Percentiles rank a stretch among this genome's conserved stretches.
These are phyloP conservation scores for Zaprionus lineosus DNA, from an alignment of 2,888 invertebrate species.

Conservation along the genomic window DNA sequence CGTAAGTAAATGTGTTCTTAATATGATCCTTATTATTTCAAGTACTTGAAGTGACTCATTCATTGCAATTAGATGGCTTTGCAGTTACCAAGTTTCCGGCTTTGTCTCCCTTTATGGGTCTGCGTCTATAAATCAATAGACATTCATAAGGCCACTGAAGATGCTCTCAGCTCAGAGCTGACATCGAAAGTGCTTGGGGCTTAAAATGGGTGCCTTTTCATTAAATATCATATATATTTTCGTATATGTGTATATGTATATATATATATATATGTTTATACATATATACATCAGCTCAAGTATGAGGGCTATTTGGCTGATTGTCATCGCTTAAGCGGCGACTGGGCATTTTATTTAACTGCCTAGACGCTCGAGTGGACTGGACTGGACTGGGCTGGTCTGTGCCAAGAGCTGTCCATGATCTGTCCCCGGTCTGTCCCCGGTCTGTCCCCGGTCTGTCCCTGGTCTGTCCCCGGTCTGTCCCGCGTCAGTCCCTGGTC, in stretches of 20 bases:
- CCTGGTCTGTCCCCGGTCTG: slow-evolving; percentile 20
- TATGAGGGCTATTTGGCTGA: slow-evolving; percentile 66
- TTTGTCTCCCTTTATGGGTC: slow-evolving; percentile 18
- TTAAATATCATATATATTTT: slow-evolving; percentile 25
- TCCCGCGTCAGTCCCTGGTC: slow-evolving; percentile 13
- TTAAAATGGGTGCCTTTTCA: slow-evolving; percentile 43
- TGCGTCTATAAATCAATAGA: slow-evolving; percentile 71
- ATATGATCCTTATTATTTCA: background rate
- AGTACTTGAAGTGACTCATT: slow-evolving; percentile 23
- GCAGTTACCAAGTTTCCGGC: slow-evolving; percentile 11
- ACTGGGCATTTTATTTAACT: slow-evolving; percentile 67
- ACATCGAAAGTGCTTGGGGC: slow-evolving; percentile 14
- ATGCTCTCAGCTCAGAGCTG: slow-evolving; percentile 10
- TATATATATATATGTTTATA: slow-evolving; percentile 11
- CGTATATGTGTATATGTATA: slow-evolving; percentile 7
- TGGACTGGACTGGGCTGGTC: background rate
- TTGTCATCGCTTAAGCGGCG: slow-evolving; percentile 72
- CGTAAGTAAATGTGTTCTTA: slow-evolving; percentile 39
- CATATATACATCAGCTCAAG: slow-evolving; percentile 47
- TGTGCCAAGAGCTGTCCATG: too few species aligned
- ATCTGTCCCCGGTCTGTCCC: background rate
- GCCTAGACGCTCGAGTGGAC: slow-evolving; percentile 13
- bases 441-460: slow-evolving; percentile 1
- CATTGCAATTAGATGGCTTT: slow-evolving; percentile 41
- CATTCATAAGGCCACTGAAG: slow-evolving; percentile 41